These are phyloP conservation scores for Pangasius larnaudii DNA, from an alignment of 2,797 vertebrate genomes.

Conservation along the genomic window DNA sequence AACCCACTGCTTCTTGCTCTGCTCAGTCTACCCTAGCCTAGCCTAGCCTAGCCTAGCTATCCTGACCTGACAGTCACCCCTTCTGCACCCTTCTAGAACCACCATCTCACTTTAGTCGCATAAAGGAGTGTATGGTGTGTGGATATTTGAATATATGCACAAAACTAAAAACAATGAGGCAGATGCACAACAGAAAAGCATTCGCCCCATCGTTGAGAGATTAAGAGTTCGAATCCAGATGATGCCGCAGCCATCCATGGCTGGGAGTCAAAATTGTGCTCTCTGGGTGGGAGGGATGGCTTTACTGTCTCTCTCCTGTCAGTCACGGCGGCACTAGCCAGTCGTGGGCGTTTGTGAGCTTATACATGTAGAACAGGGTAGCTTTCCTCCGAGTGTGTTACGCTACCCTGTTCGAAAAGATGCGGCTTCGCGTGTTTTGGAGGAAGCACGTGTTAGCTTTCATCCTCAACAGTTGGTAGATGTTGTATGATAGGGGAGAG, in stretches of 20 bases:
- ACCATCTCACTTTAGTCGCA: neutral
- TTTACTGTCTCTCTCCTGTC: neutral
- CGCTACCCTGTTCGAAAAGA: neutral
- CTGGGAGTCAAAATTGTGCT: neutral
- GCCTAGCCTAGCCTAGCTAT: slow-evolving; percentile 63
- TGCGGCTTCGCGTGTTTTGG: neutral
- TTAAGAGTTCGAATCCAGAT: neutral
- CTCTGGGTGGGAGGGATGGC: neutral
- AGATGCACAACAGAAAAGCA: neutral
- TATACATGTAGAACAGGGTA: neutral
- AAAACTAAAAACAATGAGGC: neutral
- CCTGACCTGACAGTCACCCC: slow-evolving; percentile 41
- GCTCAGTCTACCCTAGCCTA: slow-evolving; percentile 64
- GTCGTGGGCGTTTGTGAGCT: neutral
- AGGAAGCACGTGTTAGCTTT: neutral
- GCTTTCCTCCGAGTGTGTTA: neutral
- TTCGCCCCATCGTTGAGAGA: neutral
- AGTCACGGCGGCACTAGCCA: neutral
- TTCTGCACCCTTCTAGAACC: slow-evolving; percentile 41
- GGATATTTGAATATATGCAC: slow-evolving; percentile 40
- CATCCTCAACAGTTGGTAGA: neutral
- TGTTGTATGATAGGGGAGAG: neutral
- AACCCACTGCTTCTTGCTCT: slow-evolving; percentile 77
- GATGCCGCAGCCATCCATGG: neutral
- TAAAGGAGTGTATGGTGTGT: slow-evolving; percentile 58